Evolutionary conservation across 2,113 vertebrate species (phyloP).

Genomic region (Eira barbara): DNA sequence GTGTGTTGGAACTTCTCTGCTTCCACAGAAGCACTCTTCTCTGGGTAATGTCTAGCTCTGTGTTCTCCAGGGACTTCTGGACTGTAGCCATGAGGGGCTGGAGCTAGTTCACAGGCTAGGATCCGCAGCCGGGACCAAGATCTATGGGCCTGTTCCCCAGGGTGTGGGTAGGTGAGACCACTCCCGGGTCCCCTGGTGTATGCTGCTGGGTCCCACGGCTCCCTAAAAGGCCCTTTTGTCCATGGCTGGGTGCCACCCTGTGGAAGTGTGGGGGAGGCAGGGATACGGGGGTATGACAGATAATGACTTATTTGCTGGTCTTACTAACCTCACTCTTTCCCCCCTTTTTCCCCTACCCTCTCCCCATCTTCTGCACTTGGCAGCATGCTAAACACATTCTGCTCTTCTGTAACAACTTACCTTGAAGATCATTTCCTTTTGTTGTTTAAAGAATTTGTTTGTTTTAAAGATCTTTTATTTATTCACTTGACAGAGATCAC

Average conservation of each 20-base stretch:
- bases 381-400: not conserved
- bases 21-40: not conserved
- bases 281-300: not conserved
- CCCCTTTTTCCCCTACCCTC: not conserved
- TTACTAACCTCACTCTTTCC: rapidly evolving
- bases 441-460: not conserved
- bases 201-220: not conserved
- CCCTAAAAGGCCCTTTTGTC: not conserved
- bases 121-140: too few species aligned
- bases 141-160: not conserved
- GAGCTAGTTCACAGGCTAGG: not conserved
- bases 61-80: not conserved
- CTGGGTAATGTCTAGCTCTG: not conserved
- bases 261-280: too few species aligned
- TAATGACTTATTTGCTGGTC: not conserved
- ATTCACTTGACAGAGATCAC: too few species aligned
- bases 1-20: not conserved
- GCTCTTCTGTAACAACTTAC: not conserved
- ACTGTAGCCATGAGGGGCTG: not conserved
- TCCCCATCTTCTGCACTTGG: not conserved
- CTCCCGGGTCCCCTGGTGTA: not conserved
- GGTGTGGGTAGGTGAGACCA: not conserved
- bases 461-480: not conserved
- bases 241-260: not conserved
- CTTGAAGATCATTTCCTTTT: not conserved